Percentiles rank a stretch among this genome's conserved stretches.
Conservation (phyloP, 2,888 invertebrate genomes). For the Tetranychus truncatus region DNA sequence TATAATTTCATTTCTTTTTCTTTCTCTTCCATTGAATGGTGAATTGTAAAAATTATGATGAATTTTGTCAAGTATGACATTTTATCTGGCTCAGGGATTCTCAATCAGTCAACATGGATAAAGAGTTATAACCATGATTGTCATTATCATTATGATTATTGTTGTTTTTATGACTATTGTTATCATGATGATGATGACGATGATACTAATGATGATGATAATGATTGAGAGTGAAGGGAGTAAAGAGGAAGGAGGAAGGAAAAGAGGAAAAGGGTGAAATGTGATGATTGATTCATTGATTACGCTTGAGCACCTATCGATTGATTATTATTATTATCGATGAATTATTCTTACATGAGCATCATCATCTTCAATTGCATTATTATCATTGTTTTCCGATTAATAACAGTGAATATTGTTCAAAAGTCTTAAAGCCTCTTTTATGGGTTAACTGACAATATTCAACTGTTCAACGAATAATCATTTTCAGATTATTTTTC, state of each 20-base stretch:
- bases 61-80: neutral
- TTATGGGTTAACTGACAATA: neutral
- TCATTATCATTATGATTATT: neutral
- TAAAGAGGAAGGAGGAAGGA: neutral
- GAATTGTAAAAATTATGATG: neutral
- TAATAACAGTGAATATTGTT: neutral
- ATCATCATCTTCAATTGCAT: neutral
- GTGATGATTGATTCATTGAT: conserved; percentile 1
- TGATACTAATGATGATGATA: neutral
- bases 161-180: neutral
- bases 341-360: neutral
- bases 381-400: neutral
- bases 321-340: neutral
- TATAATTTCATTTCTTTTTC: no score
- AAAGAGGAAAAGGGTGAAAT: neutral
- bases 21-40: no score
- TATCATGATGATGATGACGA: neutral
- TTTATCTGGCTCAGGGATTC: neutral
- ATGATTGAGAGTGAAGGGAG: neutral
- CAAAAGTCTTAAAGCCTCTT: neutral
- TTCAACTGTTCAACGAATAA: neutral
- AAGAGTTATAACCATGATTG: neutral
- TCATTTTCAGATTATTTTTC: neutral
- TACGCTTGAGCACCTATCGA: neutral
- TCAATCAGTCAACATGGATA: neutral